Evolutionary conservation across 2,113 vertebrate genomes (phyloP), one percentile per base, ranked within the genome.

Genomic region (Chitala chitala): DNA sequence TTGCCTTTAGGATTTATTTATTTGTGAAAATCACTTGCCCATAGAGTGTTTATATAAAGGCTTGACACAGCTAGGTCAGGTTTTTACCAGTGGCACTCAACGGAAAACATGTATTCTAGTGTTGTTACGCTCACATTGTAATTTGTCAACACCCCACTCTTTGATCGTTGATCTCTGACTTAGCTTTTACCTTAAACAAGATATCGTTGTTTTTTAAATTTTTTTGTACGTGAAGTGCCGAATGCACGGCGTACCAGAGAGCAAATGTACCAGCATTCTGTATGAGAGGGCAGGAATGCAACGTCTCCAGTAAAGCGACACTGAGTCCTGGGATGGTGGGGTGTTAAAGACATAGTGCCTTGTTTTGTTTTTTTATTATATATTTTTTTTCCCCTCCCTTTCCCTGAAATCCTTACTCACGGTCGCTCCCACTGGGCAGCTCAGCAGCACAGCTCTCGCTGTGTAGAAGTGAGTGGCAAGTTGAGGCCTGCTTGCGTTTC

Each of bases 401-500:
- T 46, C 17, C 2, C 59, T 29, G 31, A 63, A 38, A 63, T 15
- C 59, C 33, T 78, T 79, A 85, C 82, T 83, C 66, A 59, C 74
- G 74, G 68, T 78, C 81, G 77, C 83, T 82, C 84, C 84, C 75
- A 75, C 63, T 74, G 54, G 46, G 38, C 56, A 76, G 40, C 82
- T 77, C 76, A 80, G 81, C n/a, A 83, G 69, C 77, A 63, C 50
- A 75, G 74, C 77, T 79, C 66, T 81, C 40, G 76, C 77, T 77
- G 58, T 50, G 80, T 72, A 74, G 61, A 68, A 71, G 70, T 73
- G 51, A 79, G 79, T 48, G 72, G 73, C 85, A 31, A 70, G 89
- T 80, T 77, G 44, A 75, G 83, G 83, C 88, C 61, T 85, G 86
- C 85, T 75, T 44, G 78, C 79, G 65, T 86, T 75, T 74, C 51